Evolutionary conservation across 2,113 vertebrate species (phyloP).

Genomic region (Pelecanus crispus): DNA sequence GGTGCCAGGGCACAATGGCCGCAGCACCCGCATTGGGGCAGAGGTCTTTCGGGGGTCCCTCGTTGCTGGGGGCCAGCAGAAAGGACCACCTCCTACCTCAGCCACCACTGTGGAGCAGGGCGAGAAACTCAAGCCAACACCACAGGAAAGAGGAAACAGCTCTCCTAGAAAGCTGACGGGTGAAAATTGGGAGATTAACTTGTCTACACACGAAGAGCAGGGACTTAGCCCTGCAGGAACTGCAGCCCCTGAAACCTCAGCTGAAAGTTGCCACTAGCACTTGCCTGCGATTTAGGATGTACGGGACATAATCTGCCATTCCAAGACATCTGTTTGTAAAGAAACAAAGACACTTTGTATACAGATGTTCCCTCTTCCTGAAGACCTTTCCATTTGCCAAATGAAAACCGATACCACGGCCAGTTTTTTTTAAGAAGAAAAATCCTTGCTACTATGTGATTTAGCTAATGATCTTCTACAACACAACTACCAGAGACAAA

Average conservation of each 20-base stretch:
- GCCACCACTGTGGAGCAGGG: not conserved
- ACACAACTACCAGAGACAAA: not conserved
- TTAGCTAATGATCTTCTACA: slow-evolving; percentile 4
- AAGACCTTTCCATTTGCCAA: slow-evolving; percentile 62
- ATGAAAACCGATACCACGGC: slow-evolving; percentile 24
- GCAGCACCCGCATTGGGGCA: rapidly evolving
- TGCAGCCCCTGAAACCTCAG: not conserved
- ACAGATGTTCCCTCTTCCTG: slow-evolving; percentile 65
- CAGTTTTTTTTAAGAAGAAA: slow-evolving; percentile 7
- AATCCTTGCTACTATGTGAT: not conserved
- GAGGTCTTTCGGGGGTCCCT: not conserved
- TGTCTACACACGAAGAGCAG: not conserved
- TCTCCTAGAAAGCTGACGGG: not conserved
- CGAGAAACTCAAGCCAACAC: rapidly evolving
- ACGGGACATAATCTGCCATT: slow-evolving; percentile 52
- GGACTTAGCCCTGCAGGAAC: not conserved
- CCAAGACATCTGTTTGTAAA: slow-evolving; percentile 73
- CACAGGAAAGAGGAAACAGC: not conserved
- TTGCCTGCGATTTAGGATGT: slow-evolving; percentile 41
- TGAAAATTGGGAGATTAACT: not conserved
- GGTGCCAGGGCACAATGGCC: not conserved
- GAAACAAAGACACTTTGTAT: slow-evolving; percentile 76
- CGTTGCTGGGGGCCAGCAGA: not conserved
- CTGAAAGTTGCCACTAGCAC: not conserved
- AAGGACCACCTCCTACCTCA: not conserved